Conservation (phyloP, 2,888 invertebrate genomes). For the Lydus trimaculatus region DNA sequence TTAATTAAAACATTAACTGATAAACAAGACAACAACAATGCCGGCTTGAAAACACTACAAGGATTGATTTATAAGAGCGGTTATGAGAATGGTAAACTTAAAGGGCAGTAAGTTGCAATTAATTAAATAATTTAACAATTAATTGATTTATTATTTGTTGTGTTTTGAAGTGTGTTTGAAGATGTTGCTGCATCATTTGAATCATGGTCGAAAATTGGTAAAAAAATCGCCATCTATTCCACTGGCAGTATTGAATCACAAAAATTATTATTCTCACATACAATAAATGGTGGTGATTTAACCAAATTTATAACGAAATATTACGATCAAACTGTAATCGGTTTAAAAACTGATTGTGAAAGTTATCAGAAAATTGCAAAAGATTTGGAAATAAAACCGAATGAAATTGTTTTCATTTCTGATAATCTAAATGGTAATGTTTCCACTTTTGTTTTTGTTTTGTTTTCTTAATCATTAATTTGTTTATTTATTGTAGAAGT, state of each 20-base stretch:
- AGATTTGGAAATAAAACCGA: conserved; percentile 69
- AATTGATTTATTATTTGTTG: background rate
- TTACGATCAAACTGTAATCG: conserved; percentile 87
- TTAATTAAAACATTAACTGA: conserved; percentile 86
- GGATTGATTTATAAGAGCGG: conserved; percentile 90
- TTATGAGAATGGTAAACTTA: conserved; percentile 77
- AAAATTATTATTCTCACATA: conserved; percentile 82
- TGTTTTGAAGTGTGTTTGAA: conserved; percentile 77
- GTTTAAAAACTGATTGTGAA: conserved; percentile 76
- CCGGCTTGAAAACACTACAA: conserved; percentile 86
- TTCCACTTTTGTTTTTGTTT: conserved; percentile 21
- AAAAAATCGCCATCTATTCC: conserved; percentile 83
- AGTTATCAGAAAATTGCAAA: conserved; percentile 83
- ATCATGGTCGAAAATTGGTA: conserved; percentile 70
- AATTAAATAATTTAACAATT: no score
- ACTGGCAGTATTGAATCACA: conserved; percentile 93
- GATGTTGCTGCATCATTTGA: conserved; percentile 82
- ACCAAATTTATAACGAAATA: conserved; percentile 75
- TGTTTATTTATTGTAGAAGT: conserved; percentile 71
- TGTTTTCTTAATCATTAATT: conserved; percentile 7
- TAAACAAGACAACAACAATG: conserved; percentile 77
- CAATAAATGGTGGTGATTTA: conserved; percentile 83
- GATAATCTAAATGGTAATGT: conserved; percentile 79
- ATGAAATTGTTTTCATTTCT: conserved; percentile 84
- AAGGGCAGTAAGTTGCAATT: conserved; percentile 89